Evolutionary conservation across 2,888 invertebrate species (phyloP), one percentile per base, ranked within the genome.

Genomic region (Lepidochitona cinerea): DNA sequence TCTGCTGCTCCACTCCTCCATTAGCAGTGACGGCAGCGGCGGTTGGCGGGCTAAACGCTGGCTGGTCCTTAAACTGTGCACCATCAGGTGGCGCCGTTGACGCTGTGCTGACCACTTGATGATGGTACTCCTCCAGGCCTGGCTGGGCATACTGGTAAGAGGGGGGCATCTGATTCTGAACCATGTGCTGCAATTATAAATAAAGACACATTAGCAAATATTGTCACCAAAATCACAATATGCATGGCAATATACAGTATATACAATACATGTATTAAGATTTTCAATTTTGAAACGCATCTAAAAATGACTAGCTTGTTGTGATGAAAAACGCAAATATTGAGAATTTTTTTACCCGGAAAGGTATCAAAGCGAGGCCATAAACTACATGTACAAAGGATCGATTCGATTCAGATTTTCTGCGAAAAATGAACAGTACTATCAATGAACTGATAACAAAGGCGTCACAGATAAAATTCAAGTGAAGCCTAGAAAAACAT

Each of bases 121-220:
- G 81, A 41, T 84, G 83, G 75, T 85, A 87, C 68, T 88, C 87
- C 76, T 88, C 87, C 76, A 87, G 81, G 70, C 83, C 83, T 9
- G 86, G 53, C 73, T 74, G 76, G 74, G 91, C 88, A 85, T 91
- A 91, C 83, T 89, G 89, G 79, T 85, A 86, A 37, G 90, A 90
- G 69, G 91, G 90, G 75, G 91, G 90, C 87, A 95, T 95, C 91
- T 96, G 96, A 93, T 96, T 95, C 93, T 96, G 96, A 93, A 96
- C 96, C 96, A 96, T 96, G 93, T 96, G 96, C 96, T 96, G 94
- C 84, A 85, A 83, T 64, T 37, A 54, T 6, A 71, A 54, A 54
- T 41, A 32, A 64, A 64, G 14, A 64, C 7, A 64, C 64, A 3
- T 32, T 26, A 26, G 14, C 33, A 33, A 64, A 14, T 3, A 64